Evolutionary conservation across 2,113 vertebrate species (phyloP).

Genomic region (Antechinus stuartii): DNA sequence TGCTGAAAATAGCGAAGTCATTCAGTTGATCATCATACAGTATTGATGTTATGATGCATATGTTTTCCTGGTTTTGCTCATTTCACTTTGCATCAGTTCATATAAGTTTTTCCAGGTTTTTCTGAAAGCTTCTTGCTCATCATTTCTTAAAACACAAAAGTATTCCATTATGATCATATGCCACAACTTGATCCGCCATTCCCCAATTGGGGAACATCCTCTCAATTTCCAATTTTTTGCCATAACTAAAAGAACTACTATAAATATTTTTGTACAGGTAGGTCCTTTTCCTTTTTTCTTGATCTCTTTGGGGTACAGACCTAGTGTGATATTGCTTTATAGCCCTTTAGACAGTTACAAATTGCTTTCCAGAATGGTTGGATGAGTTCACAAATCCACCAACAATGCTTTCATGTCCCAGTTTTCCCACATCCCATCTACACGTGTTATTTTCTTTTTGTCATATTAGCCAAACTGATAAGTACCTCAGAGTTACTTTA

Average conservation of each 20-base stretch:
- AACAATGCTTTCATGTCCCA: neutral
- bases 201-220: neutral
- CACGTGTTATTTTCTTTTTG: neutral
- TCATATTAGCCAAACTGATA: neutral
- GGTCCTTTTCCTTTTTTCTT: no score
- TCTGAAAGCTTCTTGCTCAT: neutral
- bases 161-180: neutral
- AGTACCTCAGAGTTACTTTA: neutral
- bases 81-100: no score
- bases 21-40: no score
- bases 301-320: no score
- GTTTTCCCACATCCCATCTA: neutral
- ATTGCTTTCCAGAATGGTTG: neutral
- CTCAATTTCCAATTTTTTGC: neutral
- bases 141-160: neutral
- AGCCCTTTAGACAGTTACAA: neutral
- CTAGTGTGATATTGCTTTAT: neutral
- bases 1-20: no score
- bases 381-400: neutral
- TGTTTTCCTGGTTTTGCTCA: no score
- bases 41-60: no score
- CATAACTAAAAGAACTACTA: neutral
- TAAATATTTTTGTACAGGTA: neutral
- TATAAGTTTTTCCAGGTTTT: neutral
- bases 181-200: neutral